Conservation (phyloP, 2,797 vertebrate genomes). For the Morus bassanus region DNA sequence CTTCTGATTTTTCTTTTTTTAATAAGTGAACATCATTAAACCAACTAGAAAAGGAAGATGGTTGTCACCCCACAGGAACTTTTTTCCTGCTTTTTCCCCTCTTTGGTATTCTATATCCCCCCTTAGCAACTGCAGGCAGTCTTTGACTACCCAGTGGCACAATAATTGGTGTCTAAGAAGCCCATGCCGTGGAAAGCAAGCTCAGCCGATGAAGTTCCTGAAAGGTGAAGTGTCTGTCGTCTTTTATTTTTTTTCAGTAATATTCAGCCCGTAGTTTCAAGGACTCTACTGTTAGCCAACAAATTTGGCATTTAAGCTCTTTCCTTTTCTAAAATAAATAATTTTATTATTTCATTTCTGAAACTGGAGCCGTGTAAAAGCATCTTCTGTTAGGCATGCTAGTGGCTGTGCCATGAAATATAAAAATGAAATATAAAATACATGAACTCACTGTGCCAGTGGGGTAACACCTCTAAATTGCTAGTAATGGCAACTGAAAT, state of each 20-base stretch:
- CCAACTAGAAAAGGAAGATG: background rate
- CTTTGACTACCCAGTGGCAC: background rate
- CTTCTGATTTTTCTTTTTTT: background rate
- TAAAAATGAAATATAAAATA: background rate
- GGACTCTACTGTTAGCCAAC: background rate
- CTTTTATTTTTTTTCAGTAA: background rate
- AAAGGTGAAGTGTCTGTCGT: background rate
- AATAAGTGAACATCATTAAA: background rate
- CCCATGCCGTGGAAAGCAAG: background rate
- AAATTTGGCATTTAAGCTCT: background rate
- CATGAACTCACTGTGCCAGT: background rate
- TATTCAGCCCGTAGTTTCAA: background rate
- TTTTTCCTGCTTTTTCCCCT: background rate
- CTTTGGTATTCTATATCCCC: background rate
- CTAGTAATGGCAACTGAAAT: background rate
- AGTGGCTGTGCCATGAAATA: background rate
- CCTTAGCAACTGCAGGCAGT: background rate
- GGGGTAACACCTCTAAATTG: background rate
- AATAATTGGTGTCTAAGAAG: background rate
- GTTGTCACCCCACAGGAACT: background rate
- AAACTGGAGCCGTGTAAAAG: background rate
- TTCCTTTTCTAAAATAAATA: background rate
- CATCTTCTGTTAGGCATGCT: background rate
- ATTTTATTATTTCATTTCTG: background rate
- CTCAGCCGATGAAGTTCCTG: background rate